Evolutionary conservation across 2,797 vertebrate genomes (phyloP).

Genomic region (Acipenser ruthenus): DNA sequence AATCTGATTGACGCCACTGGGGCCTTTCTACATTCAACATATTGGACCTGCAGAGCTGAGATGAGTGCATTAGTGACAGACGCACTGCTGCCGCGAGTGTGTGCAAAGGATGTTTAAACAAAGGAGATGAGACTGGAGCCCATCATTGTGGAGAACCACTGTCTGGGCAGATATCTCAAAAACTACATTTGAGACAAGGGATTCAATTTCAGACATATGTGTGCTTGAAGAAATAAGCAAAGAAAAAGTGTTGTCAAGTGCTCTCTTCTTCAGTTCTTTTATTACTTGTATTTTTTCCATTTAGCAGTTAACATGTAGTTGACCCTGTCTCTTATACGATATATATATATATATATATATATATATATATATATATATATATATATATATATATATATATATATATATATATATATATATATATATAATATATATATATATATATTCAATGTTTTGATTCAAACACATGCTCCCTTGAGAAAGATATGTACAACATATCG

Average conservation of each 20-base stretch:
- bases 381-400: too few relatives aligned
- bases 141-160: not conserved
- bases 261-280: constrained; percentile 8
- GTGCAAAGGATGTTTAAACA: constrained; percentile 14
- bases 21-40: constrained; percentile 28
- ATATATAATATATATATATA: too few relatives aligned
- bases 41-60: constrained; percentile 23
- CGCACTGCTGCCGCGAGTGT: constrained; percentile 22
- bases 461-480: too few relatives aligned
- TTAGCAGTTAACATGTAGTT: constrained; percentile 12
- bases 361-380: too few relatives aligned
- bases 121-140: constrained; percentile 11
- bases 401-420: too few relatives aligned
- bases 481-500: too few relatives aligned
- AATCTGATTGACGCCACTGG: constrained; percentile 26
- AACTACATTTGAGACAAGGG: constrained; percentile 1
- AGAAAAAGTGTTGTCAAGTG: constrained; percentile 8
- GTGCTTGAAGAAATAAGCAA: not conserved
- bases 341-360: too few relatives aligned
- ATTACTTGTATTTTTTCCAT: constrained; percentile 14
- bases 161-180: not conserved
- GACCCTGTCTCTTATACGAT: not conserved
- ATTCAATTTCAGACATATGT: constrained; percentile 12
- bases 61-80: constrained; percentile 34
- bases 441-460: too few relatives aligned